Evolutionary conservation across 2,113 vertebrate species (phyloP), one percentile per base, ranked within the genome.

Genomic region (Lepisosteus osseus): DNA sequence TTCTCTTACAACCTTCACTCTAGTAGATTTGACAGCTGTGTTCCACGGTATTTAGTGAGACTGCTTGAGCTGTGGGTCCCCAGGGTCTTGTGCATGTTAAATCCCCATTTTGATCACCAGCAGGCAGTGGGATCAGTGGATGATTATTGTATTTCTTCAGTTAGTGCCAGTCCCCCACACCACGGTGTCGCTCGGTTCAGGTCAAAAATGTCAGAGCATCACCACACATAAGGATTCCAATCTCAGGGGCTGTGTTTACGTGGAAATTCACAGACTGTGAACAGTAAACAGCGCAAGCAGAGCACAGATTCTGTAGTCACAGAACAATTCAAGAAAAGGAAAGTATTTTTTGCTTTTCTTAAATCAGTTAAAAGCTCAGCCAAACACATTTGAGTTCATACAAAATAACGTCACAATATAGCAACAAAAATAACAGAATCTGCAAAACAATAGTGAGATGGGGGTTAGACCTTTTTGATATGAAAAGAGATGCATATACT

Each of bases 111-210:
- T 72, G 51, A 45, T 69, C 47, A 64, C 4, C 67, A 45, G 45
- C 6, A 42, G 63, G n/a, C 56, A 7, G 29, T 29, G 14, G 73
- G 54, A 74, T 75, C 62, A 70, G 73, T 3, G 6, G 43, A 68
- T 64, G 66, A 72, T 72, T 57, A 69, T 54, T 41, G 57, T 44
- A 64, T 65, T 61, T 44, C 72, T 66, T 55, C 61, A 15, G 4
- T 6, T 15, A 13, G 12, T 17, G 47, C 66, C 56, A 55, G 40
- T 63, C 61, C 47, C 40, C 54, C 56, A 11, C 47, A 14, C 11
- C 29, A 15, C 43, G 11, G 1, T 7, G 8, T n/a, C 42, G 14
- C 42, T 57, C 55, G 3, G 56, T 7, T 70, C 56, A 29, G 12
- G 57, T 61, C 43, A 5, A 7, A 43, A 15, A 45, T 41, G 68